phyloP scores from a whole-genome alignment of 1,140 invertebrate species.

The Drosophila virilis region DNA sequence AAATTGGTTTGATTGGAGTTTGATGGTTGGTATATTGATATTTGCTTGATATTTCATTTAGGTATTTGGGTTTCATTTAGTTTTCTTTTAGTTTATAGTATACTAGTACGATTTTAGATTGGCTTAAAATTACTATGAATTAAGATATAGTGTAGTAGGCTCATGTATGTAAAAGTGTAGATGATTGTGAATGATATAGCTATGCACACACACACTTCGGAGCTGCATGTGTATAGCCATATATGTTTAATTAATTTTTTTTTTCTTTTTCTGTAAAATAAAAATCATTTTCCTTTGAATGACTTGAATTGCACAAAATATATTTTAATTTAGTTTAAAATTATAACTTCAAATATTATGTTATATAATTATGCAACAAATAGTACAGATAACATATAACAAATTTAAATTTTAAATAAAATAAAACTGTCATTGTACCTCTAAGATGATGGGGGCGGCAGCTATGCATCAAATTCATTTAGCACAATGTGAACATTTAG shows the following conservation, averaged over 20 bases:
- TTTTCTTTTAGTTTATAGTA: constrained; percentile 21
- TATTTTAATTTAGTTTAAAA: constrained; percentile 1
- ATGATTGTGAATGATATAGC: constrained; percentile 22
- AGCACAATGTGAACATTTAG: constrained; percentile 18
- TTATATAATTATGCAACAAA: constrained; percentile 22
- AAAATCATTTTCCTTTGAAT: constrained; percentile 2
- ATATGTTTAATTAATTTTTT: constrained; percentile 6
- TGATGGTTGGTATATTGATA: constrained; percentile 49
- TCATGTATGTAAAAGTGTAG: constrained; percentile 9
- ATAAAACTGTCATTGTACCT: constrained; percentile 36
- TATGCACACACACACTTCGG: not conserved
- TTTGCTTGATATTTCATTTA: constrained; percentile 37
- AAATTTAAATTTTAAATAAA: constrained; percentile 38
- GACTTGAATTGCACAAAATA: constrained; percentile 11
- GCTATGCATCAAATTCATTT: constrained; percentile 36
- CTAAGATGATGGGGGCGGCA: constrained; percentile 16
- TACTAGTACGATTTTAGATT: constrained; percentile 12
- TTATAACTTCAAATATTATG: constrained; percentile 12
- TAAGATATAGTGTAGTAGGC: constrained; percentile 12
- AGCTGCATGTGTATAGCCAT: constrained; percentile 5
- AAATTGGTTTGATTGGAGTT: constrained; percentile 74
- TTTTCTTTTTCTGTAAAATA: constrained; percentile 13
- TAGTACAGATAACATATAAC: constrained; percentile 31
- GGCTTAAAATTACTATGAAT: constrained; percentile 21
- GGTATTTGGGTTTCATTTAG: constrained; percentile 51